Evolutionary conservation across 2,797 vertebrate genomes (phyloP).

Genomic region (Bothrops alternatus): DNA sequence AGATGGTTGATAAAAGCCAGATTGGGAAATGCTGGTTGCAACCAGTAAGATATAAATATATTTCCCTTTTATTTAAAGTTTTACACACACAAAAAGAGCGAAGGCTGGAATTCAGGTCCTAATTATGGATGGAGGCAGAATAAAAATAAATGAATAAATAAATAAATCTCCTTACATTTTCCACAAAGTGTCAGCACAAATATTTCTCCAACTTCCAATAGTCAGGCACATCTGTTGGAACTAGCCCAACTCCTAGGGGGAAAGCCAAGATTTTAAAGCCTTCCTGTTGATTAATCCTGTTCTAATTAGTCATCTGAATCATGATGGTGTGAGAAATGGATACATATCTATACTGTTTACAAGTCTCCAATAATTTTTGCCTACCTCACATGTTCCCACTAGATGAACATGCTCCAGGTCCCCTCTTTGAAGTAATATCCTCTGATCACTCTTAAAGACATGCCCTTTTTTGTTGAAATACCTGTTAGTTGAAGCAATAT

Average conservation of each 20-base stretch:
- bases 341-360: background rate
- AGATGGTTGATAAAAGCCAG: background rate
- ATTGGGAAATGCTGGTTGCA: background rate
- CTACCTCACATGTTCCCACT: background rate
- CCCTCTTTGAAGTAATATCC: background rate
- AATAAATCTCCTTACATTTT: background rate
- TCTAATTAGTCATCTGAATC: too few relatives aligned
- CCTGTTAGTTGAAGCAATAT: background rate
- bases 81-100: background rate
- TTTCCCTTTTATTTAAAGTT: background rate
- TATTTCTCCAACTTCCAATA: background rate
- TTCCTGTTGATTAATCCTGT: too few relatives aligned
- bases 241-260: too few relatives aligned
- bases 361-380: background rate
- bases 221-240: too few relatives aligned
- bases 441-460: background rate
- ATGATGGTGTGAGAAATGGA: too few relatives aligned
- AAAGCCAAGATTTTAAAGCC: too few relatives aligned
- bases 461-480: background rate
- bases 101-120: background rate
- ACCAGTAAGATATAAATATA: background rate
- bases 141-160: background rate
- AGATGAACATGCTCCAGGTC: background rate
- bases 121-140: background rate
- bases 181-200: background rate